A percentile compares a stretch with the other conserved stretches of the same genome.
phyloP scores from a whole-genome alignment of 2,888 invertebrate species.

The Hedya salicella region DNA sequence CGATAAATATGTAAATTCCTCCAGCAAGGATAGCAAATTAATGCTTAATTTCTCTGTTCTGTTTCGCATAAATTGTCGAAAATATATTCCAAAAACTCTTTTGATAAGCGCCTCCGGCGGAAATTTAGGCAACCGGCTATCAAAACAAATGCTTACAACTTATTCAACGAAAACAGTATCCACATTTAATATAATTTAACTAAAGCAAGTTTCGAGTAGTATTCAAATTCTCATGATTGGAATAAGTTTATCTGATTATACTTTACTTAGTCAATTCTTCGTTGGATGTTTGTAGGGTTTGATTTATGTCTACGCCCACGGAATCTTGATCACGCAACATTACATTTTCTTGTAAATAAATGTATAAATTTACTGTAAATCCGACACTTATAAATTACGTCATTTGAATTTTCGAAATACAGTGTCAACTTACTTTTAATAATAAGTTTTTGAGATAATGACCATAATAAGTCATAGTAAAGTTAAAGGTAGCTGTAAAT shows the following conservation, averaged over 20 bases:
- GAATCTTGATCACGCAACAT: slow-evolving; percentile 1
- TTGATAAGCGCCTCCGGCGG: slow-evolving; percentile 59
- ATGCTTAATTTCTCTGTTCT: slow-evolving; percentile 75
- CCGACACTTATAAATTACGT: slow-evolving; percentile 10
- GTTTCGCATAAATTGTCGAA: slow-evolving; percentile 72
- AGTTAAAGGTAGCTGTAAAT: not conserved
- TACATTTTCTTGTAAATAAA: slow-evolving; percentile 6
- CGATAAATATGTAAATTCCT: slow-evolving; percentile 77
- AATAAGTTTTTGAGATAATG: not conserved
- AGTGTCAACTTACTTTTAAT: not conserved
- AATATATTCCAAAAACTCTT: slow-evolving; percentile 70
- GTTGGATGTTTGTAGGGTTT: slow-evolving; percentile 41
- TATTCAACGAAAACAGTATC: slow-evolving; percentile 50
- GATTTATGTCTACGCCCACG: slow-evolving; percentile 8
- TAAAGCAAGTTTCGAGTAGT: slow-evolving; percentile 53
- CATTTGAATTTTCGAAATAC: not conserved
- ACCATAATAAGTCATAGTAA: not conserved
- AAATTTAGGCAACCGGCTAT: slow-evolving; percentile 60
- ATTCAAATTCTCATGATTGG: slow-evolving; percentile 58
- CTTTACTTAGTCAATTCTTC: slow-evolving; percentile 46
- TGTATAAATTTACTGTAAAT: not conserved
- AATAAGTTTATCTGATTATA: slow-evolving; percentile 49
- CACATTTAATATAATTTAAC: slow-evolving; percentile 57
- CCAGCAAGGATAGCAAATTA: slow-evolving; percentile 71
- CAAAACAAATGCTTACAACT: slow-evolving; percentile 59